Percentiles rank a stretch among this genome's conserved stretches.
Conservation (phyloP, 2,113 vertebrate species). For the Sigmodon hispidus region DNA sequence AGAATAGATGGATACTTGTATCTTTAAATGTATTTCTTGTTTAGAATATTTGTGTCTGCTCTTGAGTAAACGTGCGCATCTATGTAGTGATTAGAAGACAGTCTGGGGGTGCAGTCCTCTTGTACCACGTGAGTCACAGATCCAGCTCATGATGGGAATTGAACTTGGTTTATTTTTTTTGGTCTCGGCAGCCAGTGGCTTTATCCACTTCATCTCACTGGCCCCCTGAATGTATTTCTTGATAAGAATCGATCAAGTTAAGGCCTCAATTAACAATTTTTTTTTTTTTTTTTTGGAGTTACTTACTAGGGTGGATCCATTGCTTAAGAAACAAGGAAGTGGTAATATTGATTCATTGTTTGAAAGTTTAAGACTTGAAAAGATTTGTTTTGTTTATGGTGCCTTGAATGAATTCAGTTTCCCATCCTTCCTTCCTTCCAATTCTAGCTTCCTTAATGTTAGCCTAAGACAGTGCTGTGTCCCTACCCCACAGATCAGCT, state of each 20-base stretch:
- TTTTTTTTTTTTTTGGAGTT: no score
- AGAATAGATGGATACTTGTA: neutral
- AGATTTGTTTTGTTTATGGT: neutral
- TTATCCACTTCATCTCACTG: neutral
- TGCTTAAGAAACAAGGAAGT: neutral
- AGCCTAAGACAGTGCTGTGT: neutral
- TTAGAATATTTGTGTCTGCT: neutral
- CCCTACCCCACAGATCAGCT: neutral
- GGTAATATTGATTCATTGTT: neutral
- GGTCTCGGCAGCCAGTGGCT: neutral
- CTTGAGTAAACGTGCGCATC: neutral
- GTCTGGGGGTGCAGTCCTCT: neutral
- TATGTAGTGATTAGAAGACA: neutral
- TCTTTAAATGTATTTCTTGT: neutral
- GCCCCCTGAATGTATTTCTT: neutral
- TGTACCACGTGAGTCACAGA: neutral
- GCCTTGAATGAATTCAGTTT: neutral
- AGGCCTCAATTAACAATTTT: neutral
- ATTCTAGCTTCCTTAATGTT: neutral
- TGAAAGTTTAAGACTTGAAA: neutral
- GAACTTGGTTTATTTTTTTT: neutral
- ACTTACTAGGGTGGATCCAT: neutral
- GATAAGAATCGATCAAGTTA: neutral
- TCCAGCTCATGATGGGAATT: neutral
- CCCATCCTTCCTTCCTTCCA: neutral